Percentiles rank a stretch among this genome's conserved stretches.
phyloP scores from a whole-genome alignment of 2,888 invertebrate species.

The Coenonympha glycerion region DNA sequence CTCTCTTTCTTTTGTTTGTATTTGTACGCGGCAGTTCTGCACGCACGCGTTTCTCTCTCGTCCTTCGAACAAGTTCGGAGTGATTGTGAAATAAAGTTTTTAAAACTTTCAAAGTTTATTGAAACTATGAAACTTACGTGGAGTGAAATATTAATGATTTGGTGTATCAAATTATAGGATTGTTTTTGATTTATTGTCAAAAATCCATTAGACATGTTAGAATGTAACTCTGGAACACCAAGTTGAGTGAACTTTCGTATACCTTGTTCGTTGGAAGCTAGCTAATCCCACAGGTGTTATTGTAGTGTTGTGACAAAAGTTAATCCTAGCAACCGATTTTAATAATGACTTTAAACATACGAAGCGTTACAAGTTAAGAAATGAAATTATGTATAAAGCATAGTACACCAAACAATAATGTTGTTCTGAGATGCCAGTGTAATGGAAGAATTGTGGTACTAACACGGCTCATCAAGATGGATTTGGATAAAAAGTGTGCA shows the following conservation, averaged over 20 bases:
- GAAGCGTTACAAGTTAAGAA: slow-evolving; percentile 22
- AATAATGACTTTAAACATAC: slow-evolving; percentile 32
- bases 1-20: slow-evolving; percentile 25
- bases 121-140: neutral
- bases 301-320: slow-evolving; percentile 60
- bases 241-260: slow-evolving; percentile 71
- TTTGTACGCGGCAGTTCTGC: slow-evolving; percentile 28
- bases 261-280: slow-evolving; percentile 44
- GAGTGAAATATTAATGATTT: neutral
- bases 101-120: slow-evolving; percentile 52
- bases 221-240: slow-evolving; percentile 33
- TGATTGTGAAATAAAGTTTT: slow-evolving; percentile 57
- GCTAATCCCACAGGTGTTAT: slow-evolving; percentile 65
- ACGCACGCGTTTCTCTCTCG: slow-evolving; percentile 41
- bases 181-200: slow-evolving; percentile 7
- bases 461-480: slow-evolving; percentile 65
- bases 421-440: slow-evolving; percentile 36
- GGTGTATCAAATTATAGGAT: neutral
- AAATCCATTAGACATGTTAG: slow-evolving; percentile 1
- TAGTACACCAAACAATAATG: slow-evolving; percentile 10
- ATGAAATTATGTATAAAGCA: slow-evolving; percentile 2
- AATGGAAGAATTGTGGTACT: slow-evolving; percentile 72
- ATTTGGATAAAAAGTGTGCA: slow-evolving; percentile 42
- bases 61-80: slow-evolving; percentile 41
- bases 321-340: slow-evolving; percentile 67